These are phyloP conservation scores for Leucoraja ocellata DNA, from an alignment of 2,797 vertebrate species.

Conservation along the genomic window DNA sequence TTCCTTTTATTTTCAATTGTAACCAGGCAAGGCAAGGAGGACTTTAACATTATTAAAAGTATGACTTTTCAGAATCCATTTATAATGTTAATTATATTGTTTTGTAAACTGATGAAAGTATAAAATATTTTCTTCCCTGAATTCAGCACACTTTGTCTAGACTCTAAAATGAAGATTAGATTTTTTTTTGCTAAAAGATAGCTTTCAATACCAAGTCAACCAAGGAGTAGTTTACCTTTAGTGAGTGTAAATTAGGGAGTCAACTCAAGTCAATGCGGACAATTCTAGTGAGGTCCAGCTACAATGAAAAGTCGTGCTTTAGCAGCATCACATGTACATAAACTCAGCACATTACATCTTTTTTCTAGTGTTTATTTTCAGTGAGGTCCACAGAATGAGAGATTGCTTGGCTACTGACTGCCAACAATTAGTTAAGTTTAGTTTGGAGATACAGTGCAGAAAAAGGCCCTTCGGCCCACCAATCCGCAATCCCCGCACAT, in stretches of 20 bases:
- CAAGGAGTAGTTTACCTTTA: not conserved
- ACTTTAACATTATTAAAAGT: slow-evolving; percentile 39
- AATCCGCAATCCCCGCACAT: no score
- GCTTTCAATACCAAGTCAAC: not conserved
- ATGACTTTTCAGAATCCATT: not conserved
- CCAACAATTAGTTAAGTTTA: no score
- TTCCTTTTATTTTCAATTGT: not conserved
- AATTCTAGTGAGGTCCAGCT: no score
- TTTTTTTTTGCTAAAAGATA: not conserved
- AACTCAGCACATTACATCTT: no score
- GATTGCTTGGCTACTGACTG: no score
- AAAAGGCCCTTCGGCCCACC: no score
- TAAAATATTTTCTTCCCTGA: not conserved
- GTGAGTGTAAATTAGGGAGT: no score
- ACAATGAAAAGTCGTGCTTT: no score
- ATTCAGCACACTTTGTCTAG: not conserved
- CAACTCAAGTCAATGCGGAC: no score
- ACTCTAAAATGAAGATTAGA: not conserved
- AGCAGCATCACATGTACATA: no score
- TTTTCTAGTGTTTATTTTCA: not conserved
- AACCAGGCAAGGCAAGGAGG: slow-evolving; percentile 35
- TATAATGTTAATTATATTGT: not conserved
- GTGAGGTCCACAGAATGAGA: not conserved
- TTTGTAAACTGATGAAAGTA: not conserved
- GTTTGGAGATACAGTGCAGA: no score